Conservation (phyloP, 1,140 invertebrate genomes). For the Chlorops oryzae region DNA sequence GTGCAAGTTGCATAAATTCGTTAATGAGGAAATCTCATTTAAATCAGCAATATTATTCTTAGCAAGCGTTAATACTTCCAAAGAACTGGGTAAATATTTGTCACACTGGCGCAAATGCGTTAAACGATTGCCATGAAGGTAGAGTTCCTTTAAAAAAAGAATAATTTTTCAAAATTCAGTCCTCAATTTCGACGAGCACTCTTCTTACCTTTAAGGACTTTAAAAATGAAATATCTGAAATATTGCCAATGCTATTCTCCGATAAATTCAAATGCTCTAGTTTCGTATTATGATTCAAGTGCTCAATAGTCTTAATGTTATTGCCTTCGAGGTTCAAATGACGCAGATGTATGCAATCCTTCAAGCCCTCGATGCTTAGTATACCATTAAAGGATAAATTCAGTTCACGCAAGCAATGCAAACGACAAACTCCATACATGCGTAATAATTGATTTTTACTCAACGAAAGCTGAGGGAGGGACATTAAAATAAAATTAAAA, state of each 20-base stretch:
- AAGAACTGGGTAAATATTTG: slow-evolving; percentile 67
- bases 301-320: slow-evolving; percentile 74
- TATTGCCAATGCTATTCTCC: slow-evolving; percentile 77
- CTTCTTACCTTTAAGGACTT: slow-evolving; percentile 67
- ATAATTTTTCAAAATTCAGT: background rate
- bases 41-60: slow-evolving; percentile 81
- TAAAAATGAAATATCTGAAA: slow-evolving; percentile 78
- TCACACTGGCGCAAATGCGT: slow-evolving; percentile 73
- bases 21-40: slow-evolving; percentile 78
- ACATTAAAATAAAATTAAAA: slow-evolving; percentile 11
- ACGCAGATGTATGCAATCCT: slow-evolving; percentile 72
- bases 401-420: slow-evolving; percentile 71
- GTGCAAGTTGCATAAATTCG: slow-evolving; percentile 65
- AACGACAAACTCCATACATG: slow-evolving; percentile 77
- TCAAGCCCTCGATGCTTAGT: slow-evolving; percentile 79
- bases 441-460: slow-evolving; percentile 76
- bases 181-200: too few species aligned
- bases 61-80: slow-evolving; percentile 72
- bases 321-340: slow-evolving; percentile 59
- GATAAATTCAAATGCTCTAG: slow-evolving; percentile 79
- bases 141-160: slow-evolving; percentile 64
- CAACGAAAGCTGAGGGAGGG: slow-evolving; percentile 66
- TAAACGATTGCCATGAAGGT: slow-evolving; percentile 80
- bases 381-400: slow-evolving; percentile 84
- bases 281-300: slow-evolving; percentile 71